Percentiles rank a stretch among this genome's conserved stretches.
These are phyloP conservation scores for Enteromius afrohamiltoni DNA, from an alignment of 2,797 vertebrate species.

Conservation along the genomic window DNA sequence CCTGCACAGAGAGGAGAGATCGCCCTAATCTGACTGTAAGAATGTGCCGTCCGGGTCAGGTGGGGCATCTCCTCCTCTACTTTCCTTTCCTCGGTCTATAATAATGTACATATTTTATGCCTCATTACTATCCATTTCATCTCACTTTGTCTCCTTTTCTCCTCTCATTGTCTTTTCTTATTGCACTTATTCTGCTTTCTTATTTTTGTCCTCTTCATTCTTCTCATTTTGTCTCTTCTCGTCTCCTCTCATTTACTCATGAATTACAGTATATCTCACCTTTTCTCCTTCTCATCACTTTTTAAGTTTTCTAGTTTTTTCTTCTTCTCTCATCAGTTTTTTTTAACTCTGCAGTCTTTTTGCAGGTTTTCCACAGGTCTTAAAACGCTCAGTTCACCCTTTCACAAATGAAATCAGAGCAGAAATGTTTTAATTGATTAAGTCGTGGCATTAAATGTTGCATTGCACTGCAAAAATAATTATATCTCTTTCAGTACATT, in stretches of 20 bases:
- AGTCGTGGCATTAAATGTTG: not conserved
- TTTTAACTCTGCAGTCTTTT: not conserved
- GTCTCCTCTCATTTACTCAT: not conserved
- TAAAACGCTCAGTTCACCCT: not conserved
- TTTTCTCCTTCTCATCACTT: not conserved
- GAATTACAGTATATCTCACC: not conserved
- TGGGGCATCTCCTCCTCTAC: conserved; percentile 54
- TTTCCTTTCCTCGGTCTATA: not conserved
- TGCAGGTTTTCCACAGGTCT: not conserved
- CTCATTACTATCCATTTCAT: not conserved
- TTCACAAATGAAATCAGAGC: not conserved
- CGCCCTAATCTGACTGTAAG: conserved; percentile 78
- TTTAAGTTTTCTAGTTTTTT: not conserved
- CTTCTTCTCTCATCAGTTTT: not conserved
- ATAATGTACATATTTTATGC: conserved; percentile 1
- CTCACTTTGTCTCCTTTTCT: conserved; percentile 18
- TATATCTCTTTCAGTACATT: not conserved
- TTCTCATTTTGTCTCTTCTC: not conserved
- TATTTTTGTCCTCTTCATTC: conserved; percentile 9
- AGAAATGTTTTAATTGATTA: not conserved
- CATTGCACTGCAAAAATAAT: not conserved
- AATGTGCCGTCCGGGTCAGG: conserved; percentile 78
- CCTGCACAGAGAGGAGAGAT: conserved; percentile 74
- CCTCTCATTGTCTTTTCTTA: too few species aligned
- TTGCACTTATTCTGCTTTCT: too few species aligned